A percentile compares a stretch with the other conserved stretches of the same genome.
Conservation (phyloP, 2,888 invertebrate genomes). For the Rhimphoctona megacephalus region DNA sequence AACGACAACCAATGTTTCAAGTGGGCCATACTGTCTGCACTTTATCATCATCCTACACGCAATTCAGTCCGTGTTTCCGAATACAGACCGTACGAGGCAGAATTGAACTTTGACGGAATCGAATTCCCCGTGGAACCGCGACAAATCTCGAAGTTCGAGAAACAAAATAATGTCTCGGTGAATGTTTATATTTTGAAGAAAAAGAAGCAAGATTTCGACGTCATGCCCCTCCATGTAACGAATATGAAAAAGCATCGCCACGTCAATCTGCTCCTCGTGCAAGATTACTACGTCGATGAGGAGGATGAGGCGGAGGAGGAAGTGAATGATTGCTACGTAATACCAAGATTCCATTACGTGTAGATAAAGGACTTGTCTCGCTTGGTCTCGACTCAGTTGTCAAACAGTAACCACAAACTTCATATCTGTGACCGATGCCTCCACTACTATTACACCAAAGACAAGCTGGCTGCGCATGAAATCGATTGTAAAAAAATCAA, state of each 20-base stretch:
- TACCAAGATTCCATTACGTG: too few relatives aligned
- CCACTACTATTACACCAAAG: constrained; percentile 16
- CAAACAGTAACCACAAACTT: constrained; percentile 1
- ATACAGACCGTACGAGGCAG: too few relatives aligned
- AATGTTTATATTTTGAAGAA: too few relatives aligned
- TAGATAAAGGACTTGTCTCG: constrained; percentile 34
- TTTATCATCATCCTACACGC: constrained; percentile 67
- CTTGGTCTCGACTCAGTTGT: constrained; percentile 19
- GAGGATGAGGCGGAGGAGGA: constrained; percentile 13
- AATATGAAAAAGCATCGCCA: constrained; percentile 37
- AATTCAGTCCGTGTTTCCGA: constrained; percentile 20
- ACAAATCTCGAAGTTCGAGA: too few relatives aligned
- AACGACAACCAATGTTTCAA: constrained; percentile 72
- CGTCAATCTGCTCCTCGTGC: constrained; percentile 46
- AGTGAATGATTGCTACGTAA: not conserved
- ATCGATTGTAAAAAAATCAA: not conserved
- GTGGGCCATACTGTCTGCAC: constrained; percentile 72
- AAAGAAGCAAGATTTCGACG: not conserved
- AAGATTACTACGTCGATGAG: constrained; percentile 44
- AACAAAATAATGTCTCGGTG: too few relatives aligned
- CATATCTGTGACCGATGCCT: constrained; percentile 41
- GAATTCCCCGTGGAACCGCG: too few relatives aligned
- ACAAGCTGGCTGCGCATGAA: too few relatives aligned
- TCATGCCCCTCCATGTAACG: constrained; percentile 10
- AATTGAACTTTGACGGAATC: too few relatives aligned